Conservation (phyloP, 64 coral and sea anemone species). For the Astreopora myriophthalma region DNA sequence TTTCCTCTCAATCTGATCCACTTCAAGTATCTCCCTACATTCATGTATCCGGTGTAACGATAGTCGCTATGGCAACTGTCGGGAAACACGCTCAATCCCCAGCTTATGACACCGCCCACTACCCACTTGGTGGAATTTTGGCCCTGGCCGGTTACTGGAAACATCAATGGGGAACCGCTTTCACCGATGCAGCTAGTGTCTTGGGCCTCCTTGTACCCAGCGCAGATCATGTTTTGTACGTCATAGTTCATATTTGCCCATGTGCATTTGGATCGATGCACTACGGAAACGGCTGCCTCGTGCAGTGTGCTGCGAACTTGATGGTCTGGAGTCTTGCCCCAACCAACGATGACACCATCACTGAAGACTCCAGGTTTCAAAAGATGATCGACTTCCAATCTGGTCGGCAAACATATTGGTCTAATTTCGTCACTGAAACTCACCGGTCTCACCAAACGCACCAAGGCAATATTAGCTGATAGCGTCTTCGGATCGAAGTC, state of each 20-base stretch:
- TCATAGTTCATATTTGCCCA: constrained; percentile 75
- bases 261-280: constrained; percentile 48
- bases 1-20: constrained; percentile 69
- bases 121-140: constrained; percentile 66
- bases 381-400: constrained; percentile 44
- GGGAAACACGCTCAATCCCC: constrained; percentile 78
- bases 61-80: constrained; percentile 65
- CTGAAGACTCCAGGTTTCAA: constrained; percentile 2
- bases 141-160: constrained; percentile 19
- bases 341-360: constrained; percentile 78
- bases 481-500: constrained; percentile 70
- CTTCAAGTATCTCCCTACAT: constrained; percentile 62
- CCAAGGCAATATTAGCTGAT: constrained; percentile 78
- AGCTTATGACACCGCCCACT: constrained; percentile 86
- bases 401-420: constrained; percentile 81
- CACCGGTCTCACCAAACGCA: constrained; percentile 65
- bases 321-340: constrained; percentile 63
- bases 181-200: constrained; percentile 78
- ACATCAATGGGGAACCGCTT: constrained; percentile 93
- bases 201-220: constrained; percentile 44
- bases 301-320: constrained; percentile 58
- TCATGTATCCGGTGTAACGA: constrained; percentile 68
- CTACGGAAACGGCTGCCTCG: constrained; percentile 56
- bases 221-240: constrained; percentile 56
- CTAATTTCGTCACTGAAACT: constrained; percentile 70